Base-by-base conservation (phyloP, 2,113 vertebrate species). In the Eptesicus fuscus region DNA sequence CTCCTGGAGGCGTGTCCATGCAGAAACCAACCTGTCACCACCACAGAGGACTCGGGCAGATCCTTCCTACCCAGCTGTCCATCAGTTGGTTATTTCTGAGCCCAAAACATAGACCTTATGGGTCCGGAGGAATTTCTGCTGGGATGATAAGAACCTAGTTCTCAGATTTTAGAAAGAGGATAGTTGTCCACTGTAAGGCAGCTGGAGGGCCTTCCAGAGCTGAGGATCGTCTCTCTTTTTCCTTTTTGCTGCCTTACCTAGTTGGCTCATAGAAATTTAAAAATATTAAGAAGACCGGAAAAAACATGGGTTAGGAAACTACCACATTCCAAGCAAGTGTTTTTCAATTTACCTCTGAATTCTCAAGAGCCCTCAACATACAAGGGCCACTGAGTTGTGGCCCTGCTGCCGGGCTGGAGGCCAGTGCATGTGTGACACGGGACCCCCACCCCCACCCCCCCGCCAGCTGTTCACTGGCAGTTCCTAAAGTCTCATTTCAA, bases 21-120 rank as follows among this genome's bases (percentile, higher is more conserved):
- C 53, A 2, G 56, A 59, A 5, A 37, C 1, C 30, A 1, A 0
- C n/a, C 32, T 10, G 49, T 47, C 25, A 4, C n/a, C 49, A 0
- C 14, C 67, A 14, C 0, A 32, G 42, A 16, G 22, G 47, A 42
- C 37, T 16, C 7, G 5, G 51, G 44, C 14, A 9, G 28, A 2
- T 20, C 9, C 9, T 30, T 42, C 63, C 76, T 12, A 0, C 2
- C 2, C 4, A 25, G 76, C 83, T 30, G 59, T 9, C 83, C 8
- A 5, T 37, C 49, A 2, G 9, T 9, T 20, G 32, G 3, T 83
- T 17, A 32, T 49, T 44, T 67, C 88, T 56, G 49, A 47, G 53
- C 83, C 70, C 32, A 18, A 78, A 22, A 76, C 47, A 1, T 4
- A 25, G 73, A 28, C 28, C 32, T 47, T 11, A 0, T 0, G 74